Evolutionary conservation across 2,888 invertebrate genomes (phyloP), one percentile per base, ranked within the genome.

Genomic region (Brachyopa scutellaris): DNA sequence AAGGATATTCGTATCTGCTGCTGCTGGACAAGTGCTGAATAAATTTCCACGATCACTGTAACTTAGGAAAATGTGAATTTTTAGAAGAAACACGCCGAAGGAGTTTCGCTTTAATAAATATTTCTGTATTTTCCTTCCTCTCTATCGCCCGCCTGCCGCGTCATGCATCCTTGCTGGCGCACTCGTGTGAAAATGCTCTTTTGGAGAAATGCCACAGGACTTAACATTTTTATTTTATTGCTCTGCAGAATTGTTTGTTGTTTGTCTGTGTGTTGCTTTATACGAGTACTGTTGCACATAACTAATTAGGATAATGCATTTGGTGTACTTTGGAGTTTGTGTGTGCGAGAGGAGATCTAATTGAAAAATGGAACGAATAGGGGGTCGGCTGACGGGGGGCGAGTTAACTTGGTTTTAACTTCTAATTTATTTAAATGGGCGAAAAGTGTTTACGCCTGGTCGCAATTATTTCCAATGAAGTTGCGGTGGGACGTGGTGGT

Each of bases 291-390:
- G 70, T 70, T 77, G 77, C 77, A 82, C 11, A 74, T 77, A 77
- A 82, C 77, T 82, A 82, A 82, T 82, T 82, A 82, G 77, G 70
- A 82, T 82, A 82, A 82, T 82, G 80, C 76, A 82, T 76, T 82
- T 70, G 57, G 29, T 59, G 45, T 47, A 40, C 36, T 62, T 51
- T 21, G 8, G 21, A 23, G 47, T n/a, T n/a, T n/a, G 45, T 40
- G 26, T 45, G 51, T 9, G 13, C 38, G 38, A 47, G 21, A 15
- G 59, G 11, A 53, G 45, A 70, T 82, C 70, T 82, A 82, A 82
- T 77, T 82, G 82, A 82, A 77, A 82, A 82, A 77, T 61, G 64
- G 19, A 77, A 59, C 55, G 51, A 51, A 57, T 31, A 33, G 19
- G 23, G n/a, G n/a, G n/a, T n/a, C n/a, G n/a, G n/a, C n/a, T n/a